Percentiles rank a stretch among this genome's conserved stretches.
These are phyloP conservation scores for Spongilla lacustris DNA, from an alignment of 37 sponge, comb jelly and placozoan species.

Conservation along the genomic window DNA sequence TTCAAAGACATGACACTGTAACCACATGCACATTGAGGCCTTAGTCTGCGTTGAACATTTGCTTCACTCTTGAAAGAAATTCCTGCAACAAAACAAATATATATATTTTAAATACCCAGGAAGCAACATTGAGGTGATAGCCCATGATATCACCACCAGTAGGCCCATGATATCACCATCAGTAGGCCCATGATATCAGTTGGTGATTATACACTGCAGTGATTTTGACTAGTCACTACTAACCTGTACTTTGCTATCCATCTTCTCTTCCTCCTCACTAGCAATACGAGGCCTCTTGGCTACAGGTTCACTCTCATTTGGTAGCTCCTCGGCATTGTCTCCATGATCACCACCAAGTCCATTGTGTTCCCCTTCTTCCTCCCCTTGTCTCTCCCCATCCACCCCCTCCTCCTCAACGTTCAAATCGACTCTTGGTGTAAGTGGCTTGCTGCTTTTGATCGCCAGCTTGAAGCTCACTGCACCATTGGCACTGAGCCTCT, in stretches of 20 bases:
- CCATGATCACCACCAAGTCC: background rate
- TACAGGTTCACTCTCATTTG: background rate
- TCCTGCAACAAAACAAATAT: conserved; percentile 2
- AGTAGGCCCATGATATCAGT: no score
- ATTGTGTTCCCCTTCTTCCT: background rate
- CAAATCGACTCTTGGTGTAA: background rate
- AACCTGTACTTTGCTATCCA: conserved; percentile 31
- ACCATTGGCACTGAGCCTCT: conserved; percentile 60
- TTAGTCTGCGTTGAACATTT: conserved; percentile 1
- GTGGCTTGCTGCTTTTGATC: conserved; percentile 7
- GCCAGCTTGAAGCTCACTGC: conserved; percentile 68
- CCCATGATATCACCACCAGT: no score
- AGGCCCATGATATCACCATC: background rate
- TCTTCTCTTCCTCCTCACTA: conserved; percentile 7
- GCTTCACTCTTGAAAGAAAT: conserved; percentile 46
- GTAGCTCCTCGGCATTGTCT: background rate
- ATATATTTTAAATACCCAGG: background rate
- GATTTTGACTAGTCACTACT: background rate
- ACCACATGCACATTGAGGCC: background rate
- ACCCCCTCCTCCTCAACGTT: conserved; percentile 40
- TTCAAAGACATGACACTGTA: background rate
- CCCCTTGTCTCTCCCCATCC: background rate
- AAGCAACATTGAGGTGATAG: no score
- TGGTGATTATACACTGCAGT: no score
- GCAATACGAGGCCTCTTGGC: background rate